Percentiles rank a stretch among this genome's conserved stretches.
Conservation (phyloP, 30 jellyfish, hydroid and myxozoan genomes). For the Chrysaora quinquecirrha region DNA sequence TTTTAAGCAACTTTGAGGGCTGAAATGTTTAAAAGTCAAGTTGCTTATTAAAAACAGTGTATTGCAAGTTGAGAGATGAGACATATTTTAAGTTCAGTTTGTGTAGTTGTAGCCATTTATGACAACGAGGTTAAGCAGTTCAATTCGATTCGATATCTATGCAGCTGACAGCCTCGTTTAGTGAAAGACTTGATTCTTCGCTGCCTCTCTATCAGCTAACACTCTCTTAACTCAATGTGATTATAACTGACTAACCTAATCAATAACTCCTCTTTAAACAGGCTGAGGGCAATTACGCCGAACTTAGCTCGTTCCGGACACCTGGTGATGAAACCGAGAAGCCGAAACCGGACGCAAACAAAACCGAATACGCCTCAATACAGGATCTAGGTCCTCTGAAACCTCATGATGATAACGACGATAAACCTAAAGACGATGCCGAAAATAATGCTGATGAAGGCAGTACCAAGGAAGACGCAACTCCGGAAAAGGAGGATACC, state of each 20-base stretch:
- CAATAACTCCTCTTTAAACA: slow-evolving; percentile 31
- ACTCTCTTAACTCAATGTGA: not conserved
- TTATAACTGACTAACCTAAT: slow-evolving; percentile 68
- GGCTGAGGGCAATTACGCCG: slow-evolving; percentile 65
- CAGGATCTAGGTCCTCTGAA: slow-evolving; percentile 60
- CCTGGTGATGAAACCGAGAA: slow-evolving; percentile 23
- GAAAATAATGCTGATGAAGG: too few species aligned
- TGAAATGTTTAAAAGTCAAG: too few species aligned
- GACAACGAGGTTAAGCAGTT: too few species aligned
- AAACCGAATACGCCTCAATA: slow-evolving; percentile 60
- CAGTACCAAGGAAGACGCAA: not conserved
- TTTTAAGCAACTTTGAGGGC: too few species aligned
- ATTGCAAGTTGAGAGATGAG: too few species aligned
- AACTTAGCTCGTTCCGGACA: slow-evolving; percentile 46
- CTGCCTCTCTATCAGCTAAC: too few species aligned
- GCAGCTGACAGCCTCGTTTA: too few species aligned
- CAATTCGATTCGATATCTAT: too few species aligned
- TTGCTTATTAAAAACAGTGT: too few species aligned
- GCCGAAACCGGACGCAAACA: slow-evolving; percentile 39
- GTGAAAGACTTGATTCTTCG: too few species aligned
- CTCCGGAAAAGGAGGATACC: not conserved
- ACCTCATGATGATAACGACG: slow-evolving; percentile 2
- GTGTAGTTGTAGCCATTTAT: too few species aligned
- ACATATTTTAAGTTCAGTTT: too few species aligned
- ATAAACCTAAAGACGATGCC: not conserved